Evolutionary conservation across 2,797 vertebrate genomes (phyloP).

Genomic region (Poeciliopsis presidionis): DNA sequence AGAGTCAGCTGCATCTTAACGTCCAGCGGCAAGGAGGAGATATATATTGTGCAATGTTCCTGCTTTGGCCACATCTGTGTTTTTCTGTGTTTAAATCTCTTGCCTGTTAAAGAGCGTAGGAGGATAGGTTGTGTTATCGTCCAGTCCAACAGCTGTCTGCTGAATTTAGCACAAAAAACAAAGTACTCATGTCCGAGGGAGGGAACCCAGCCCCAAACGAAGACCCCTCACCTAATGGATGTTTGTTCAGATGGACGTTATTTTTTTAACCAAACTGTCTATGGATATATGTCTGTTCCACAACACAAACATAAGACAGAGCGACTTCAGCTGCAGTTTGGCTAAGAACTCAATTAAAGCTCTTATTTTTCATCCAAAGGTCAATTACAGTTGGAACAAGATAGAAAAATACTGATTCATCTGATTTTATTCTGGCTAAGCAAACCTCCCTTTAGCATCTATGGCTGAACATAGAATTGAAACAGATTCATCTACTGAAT

Average conservation of each 20-base stretch:
- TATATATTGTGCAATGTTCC: neutral
- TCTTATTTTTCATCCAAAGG: neutral
- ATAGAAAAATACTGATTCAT: neutral
- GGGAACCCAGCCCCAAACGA: constrained; percentile 36
- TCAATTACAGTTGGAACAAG: neutral
- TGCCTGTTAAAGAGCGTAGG: constrained; percentile 16
- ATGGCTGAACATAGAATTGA: neutral
- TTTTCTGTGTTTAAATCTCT: constrained; percentile 22
- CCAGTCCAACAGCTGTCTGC: constrained; percentile 56
- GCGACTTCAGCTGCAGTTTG: neutral
- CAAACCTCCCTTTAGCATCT: neutral
- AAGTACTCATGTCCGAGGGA: constrained; percentile 33
- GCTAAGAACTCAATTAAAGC: neutral
- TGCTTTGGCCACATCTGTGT: constrained; percentile 61
- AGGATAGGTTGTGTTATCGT: constrained; percentile 50
- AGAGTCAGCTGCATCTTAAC: neutral
- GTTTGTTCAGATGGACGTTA: constrained; percentile 71
- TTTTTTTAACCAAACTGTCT: constrained; percentile 41
- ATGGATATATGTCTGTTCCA: constrained; percentile 29
- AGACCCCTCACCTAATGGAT: constrained; percentile 56
- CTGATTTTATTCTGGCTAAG: neutral
- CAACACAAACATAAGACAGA: neutral
- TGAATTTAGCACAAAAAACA: constrained; percentile 31
- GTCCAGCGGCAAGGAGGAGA: neutral
- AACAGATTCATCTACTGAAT: neutral